A percentile compares a stretch with the other conserved stretches of the same genome.
These are phyloP conservation scores for Cherax destructor DNA, from an alignment of 1,140 invertebrate genomes.

Conservation along the genomic window DNA sequence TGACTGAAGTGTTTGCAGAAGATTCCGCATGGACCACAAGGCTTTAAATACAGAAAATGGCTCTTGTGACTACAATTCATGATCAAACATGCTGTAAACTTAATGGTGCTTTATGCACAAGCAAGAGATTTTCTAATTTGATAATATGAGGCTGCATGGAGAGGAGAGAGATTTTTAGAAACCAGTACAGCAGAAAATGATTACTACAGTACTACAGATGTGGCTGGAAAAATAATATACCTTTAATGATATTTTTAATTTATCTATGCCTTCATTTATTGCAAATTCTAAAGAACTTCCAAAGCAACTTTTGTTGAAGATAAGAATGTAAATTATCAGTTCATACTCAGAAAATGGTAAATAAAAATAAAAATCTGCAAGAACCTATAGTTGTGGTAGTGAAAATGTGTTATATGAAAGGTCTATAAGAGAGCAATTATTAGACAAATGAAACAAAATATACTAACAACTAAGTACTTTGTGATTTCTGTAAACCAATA, in stretches of 20 bases:
- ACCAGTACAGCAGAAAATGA: constrained; percentile 1
- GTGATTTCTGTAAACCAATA: no score
- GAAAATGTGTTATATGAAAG: no score
- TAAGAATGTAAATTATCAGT: background rate
- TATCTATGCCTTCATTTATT: background rate
- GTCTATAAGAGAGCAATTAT: no score
- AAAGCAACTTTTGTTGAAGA: background rate
- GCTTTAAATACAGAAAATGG: constrained; percentile 47
- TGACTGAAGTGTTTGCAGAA: constrained; percentile 34
- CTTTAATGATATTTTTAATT: background rate
- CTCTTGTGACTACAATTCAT: constrained; percentile 36
- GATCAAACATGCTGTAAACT: constrained; percentile 20
- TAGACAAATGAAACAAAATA: no score
- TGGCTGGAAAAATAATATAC: background rate
- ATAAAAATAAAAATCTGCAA: background rate
- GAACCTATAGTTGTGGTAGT: no score
- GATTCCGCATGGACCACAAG: constrained; percentile 50
- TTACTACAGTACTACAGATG: background rate
- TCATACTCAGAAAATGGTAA: background rate
- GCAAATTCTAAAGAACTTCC: background rate
- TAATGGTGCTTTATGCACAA: constrained; percentile 1
- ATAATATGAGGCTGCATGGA: background rate
- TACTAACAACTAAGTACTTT: no score
- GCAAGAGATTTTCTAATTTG: constrained; percentile 1
- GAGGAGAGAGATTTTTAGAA: background rate